A percentile compares a stretch with the other conserved stretches of the same genome.
phyloP scores from a whole-genome alignment of 2,888 invertebrate species.

The Anoplius nigerrimus region DNA sequence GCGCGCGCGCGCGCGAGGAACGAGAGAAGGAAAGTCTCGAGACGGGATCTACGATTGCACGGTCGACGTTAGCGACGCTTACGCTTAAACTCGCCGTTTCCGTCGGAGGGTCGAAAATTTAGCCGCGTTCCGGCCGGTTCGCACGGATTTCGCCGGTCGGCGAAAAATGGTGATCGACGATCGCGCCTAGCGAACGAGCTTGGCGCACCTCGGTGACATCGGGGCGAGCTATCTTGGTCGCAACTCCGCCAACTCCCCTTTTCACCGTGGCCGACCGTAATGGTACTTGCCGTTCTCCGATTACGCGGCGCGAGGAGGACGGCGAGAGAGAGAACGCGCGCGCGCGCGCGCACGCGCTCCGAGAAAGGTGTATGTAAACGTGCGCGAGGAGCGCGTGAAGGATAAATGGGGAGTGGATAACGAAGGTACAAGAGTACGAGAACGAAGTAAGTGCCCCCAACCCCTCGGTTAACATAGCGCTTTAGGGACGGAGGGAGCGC shows the following conservation, averaged over 20 bases:
- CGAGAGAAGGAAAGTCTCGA: no score
- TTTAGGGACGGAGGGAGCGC: constrained; percentile 63
- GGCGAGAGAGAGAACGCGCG: constrained; percentile 26
- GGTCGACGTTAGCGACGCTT: neutral
- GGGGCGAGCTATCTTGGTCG: constrained; percentile 38
- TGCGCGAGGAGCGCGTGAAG: constrained; percentile 58
- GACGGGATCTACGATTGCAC: neutral
- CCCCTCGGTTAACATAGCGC: constrained; percentile 54
- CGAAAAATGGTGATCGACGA: constrained; percentile 29
- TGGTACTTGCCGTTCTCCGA: constrained; percentile 66
- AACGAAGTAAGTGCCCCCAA: constrained; percentile 64
- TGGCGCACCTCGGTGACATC: constrained; percentile 19
- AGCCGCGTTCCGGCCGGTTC: no score
- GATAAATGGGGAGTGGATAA: constrained; percentile 71
- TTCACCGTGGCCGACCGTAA: constrained; percentile 55
- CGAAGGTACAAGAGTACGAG: constrained; percentile 71
- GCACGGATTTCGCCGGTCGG: no score
- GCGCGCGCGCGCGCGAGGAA: no score
- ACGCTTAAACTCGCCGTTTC: no score
- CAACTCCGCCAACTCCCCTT: constrained; percentile 41
- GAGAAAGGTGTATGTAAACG: constrained; percentile 48
- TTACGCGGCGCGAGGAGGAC: constrained; percentile 57
- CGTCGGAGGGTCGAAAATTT: no score
- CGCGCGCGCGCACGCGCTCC: no score
- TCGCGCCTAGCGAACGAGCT: constrained; percentile 19